Conservation (phyloP, 2,797 vertebrate species). For the Notamacropus eugenii region DNA sequence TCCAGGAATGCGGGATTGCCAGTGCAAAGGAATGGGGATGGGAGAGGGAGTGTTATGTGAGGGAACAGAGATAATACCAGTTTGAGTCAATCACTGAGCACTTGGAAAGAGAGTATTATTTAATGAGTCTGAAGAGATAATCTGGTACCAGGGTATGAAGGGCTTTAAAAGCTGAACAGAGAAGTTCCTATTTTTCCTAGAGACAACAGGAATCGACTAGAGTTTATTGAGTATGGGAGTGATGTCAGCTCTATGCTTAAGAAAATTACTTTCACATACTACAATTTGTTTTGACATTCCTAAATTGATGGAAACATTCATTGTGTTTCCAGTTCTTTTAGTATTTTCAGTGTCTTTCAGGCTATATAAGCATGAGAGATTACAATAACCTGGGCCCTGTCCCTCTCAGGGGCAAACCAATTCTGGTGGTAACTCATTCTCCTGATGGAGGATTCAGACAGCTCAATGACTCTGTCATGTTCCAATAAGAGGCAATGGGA, state of each 20-base stretch:
- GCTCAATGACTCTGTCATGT: neutral
- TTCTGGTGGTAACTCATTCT: neutral
- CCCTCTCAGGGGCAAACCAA: neutral
- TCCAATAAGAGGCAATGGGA: conserved; percentile 10
- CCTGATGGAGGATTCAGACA: neutral
- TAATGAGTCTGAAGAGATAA: neutral
- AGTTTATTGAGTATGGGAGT: neutral
- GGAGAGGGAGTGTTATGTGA: neutral
- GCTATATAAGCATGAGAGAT: neutral
- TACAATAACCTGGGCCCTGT: neutral
- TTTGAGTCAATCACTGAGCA: neutral
- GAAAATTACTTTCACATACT: neutral
- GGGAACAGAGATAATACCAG: neutral
- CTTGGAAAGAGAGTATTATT: neutral
- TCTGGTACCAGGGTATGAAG: neutral
- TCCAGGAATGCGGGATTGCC: neutral
- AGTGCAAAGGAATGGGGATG: neutral
- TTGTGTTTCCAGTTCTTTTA: neutral
- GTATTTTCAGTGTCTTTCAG: neutral
- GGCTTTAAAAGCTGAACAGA: neutral
- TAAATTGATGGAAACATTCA: neutral
- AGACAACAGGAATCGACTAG: neutral
- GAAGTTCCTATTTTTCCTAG: neutral
- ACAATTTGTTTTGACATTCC: neutral
- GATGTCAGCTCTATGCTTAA: neutral